phyloP scores from a whole-genome alignment of 2,888 invertebrate genomes.

The Plagiodera versicolora region DNA sequence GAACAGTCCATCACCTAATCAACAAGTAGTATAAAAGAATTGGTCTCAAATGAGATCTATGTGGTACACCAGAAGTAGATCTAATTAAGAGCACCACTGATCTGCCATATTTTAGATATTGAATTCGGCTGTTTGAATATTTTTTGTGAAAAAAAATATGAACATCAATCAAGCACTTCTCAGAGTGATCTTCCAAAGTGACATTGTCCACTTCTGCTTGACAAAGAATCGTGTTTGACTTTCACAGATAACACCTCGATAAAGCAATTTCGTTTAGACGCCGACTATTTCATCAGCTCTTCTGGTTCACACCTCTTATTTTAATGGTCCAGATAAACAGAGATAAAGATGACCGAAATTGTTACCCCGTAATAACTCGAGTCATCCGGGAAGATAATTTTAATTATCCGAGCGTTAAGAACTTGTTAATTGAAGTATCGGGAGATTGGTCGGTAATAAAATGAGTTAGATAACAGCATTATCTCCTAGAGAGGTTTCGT shows the following conservation, averaged over 20 bases:
- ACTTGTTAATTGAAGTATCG: neutral
- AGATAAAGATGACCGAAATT: slow-evolving; percentile 19
- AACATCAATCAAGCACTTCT: too few relatives aligned
- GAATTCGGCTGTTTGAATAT: too few relatives aligned
- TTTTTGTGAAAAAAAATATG: too few relatives aligned
- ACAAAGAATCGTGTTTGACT: neutral
- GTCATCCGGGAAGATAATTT: neutral
- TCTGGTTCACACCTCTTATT: slow-evolving; percentile 39
- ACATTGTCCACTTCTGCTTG: neutral
- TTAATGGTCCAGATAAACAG: slow-evolving; percentile 32
- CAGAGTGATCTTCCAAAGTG: too few relatives aligned
- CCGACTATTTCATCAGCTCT: slow-evolving; percentile 29
- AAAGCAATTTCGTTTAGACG: neutral
- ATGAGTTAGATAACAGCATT: neutral
- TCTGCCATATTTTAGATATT: too few relatives aligned
- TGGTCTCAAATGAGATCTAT: too few relatives aligned
- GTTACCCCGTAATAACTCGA: neutral
- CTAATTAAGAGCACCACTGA: too few relatives aligned
- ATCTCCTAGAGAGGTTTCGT: neutral
- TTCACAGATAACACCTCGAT: neutral
- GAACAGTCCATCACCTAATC: too few relatives aligned
- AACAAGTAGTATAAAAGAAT: too few relatives aligned
- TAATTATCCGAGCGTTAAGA: neutral
- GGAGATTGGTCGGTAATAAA: neutral
- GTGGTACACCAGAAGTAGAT: too few relatives aligned